These are phyloP conservation scores for Ciona savignyi DNA, from an alignment of 23 tunicate species.

Conservation along the genomic window DNA sequence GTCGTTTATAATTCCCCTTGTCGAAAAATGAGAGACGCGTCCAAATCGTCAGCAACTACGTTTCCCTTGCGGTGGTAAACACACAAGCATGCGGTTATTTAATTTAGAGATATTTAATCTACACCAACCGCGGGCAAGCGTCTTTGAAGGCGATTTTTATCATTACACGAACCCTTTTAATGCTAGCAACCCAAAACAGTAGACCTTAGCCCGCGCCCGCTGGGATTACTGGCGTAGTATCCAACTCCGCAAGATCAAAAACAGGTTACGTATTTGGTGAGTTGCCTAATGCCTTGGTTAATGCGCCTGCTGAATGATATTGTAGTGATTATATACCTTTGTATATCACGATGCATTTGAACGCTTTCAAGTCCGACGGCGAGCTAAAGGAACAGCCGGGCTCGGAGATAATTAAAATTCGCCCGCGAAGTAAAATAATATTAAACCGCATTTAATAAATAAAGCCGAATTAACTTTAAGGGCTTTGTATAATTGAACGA, in stretches of 20 bases:
- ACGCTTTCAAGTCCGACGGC: no score
- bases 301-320: not conserved
- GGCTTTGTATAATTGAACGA: not conserved
- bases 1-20: no score
- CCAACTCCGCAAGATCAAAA: not conserved
- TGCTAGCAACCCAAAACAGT: not conserved
- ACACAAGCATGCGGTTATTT: no score
- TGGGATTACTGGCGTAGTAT: not conserved
- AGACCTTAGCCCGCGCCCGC: not conserved
- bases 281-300: not conserved
- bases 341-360: no score
- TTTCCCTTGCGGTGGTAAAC: no score
- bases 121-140: no score
- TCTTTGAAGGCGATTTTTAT: not conserved
- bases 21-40: no score
- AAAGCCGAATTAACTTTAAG: no score
- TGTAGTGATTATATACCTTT: not conserved
- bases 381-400: no score
- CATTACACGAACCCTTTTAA: not conserved
- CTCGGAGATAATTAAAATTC: not conserved
- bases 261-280: constrained; percentile 1
- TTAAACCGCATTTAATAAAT: no score
- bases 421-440: not conserved
- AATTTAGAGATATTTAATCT: no score
- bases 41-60: no score